Evolutionary conservation across 1,140 invertebrate species (phyloP), one percentile per base, ranked within the genome.

Genomic region (Drosophila repleta): DNA sequence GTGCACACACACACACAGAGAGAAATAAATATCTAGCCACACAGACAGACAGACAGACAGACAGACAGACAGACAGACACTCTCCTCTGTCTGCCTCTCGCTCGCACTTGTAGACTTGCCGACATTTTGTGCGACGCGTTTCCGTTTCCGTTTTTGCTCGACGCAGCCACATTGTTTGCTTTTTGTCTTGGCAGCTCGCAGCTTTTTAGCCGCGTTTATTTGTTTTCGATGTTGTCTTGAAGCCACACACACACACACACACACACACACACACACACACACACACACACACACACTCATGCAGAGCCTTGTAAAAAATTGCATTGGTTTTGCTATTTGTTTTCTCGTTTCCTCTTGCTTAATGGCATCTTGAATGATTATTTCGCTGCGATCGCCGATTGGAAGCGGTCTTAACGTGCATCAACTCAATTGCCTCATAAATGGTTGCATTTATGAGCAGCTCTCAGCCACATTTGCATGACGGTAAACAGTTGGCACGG

Each of bases 11-110:
- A 46, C 41, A 29, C 15, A 62, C 46, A 29, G 41, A 55, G 35
- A 20, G 37, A 84, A 83, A 83, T 84, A 84, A 84, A 84, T 84
- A 84, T 84, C 81, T 85, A 85, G 85, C 76, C 69, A 81, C 72
- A 15, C 65, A 37, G 17, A 11, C 32, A 5, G 48, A 13, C 41
- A 13, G 7, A 32, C 51, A 85, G 85, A 74, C 69, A 81, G 67
- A 15, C 65, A 37, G 17, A 11, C 32, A 5, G 48, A 13, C 41
- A n/a, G n/a, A 58, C 51, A 66, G 29, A 35, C 58, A 46, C 15
- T 58, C 57, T 24, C 57, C 57, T 18, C 20, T 49, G 4, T 1
- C 29, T 53, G 15, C 24, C 48, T 1, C 57, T 6, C 11, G 29
- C 10, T 6, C 15, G 8, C 24, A 15, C 18, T 2, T 41, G 11